Percentiles rank a stretch among this genome's conserved stretches.
These are phyloP conservation scores for Vimba vimba DNA, from an alignment of 2,113 vertebrate genomes.

Conservation along the genomic window DNA sequence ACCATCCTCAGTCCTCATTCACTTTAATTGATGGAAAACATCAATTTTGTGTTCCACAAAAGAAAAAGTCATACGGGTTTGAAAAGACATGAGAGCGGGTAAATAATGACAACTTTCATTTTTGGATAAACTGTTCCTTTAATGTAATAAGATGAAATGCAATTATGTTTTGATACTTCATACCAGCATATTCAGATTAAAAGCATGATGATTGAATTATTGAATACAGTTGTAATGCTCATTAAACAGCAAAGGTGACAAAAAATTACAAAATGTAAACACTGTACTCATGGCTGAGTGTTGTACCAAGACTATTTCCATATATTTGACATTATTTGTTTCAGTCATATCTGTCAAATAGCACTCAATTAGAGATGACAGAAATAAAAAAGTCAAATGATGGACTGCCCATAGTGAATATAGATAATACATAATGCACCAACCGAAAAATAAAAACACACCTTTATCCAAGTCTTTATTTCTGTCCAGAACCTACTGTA, in stretches of 20 bases:
- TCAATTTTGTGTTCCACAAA: background rate
- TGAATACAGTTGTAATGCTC: background rate
- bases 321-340: background rate
- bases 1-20: background rate
- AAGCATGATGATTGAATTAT: background rate
- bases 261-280: slow-evolving; percentile 11
- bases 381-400: background rate
- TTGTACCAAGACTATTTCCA: background rate
- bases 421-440: background rate
- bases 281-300: background rate
- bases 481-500: slow-evolving; percentile 15
- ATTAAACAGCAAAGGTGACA: background rate
- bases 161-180: background rate
- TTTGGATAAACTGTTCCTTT: background rate
- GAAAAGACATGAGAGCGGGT: background rate
- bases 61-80: background rate
- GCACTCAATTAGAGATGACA: background rate
- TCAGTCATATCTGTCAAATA: background rate
- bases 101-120: background rate
- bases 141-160: background rate
- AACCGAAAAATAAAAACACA: slow-evolving; percentile 1
- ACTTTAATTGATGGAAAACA: background rate
- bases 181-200: background rate
- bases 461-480: slow-evolving; percentile 46
- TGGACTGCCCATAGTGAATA: background rate